These are phyloP conservation scores for Poecile montanus DNA, from an alignment of 2,797 vertebrate species.

Conservation along the genomic window DNA sequence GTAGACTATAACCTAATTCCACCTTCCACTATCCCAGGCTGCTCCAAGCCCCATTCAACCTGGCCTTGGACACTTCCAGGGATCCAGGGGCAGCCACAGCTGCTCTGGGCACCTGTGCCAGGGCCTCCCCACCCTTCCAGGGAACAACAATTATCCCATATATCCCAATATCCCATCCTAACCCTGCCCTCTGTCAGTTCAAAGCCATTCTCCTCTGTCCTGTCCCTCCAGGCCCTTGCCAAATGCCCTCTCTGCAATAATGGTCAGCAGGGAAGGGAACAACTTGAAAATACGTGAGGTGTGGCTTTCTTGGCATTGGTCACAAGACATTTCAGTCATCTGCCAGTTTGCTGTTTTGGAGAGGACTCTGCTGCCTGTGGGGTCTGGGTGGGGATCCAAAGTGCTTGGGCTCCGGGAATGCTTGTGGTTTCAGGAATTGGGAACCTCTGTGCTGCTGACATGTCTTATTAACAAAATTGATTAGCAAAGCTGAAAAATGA, in stretches of 20 bases:
- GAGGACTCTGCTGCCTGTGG: background rate
- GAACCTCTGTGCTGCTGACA: background rate
- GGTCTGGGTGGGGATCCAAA: background rate
- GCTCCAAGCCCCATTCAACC: rapidly evolving
- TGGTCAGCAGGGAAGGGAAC: background rate
- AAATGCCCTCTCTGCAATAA: background rate
- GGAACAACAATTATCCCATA: background rate
- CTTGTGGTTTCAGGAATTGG: background rate
- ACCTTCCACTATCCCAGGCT: rapidly evolving
- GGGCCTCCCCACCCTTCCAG: rapidly evolving
- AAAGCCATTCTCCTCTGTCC: background rate
- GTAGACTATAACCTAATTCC: background rate
- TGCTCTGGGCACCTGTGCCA: background rate
- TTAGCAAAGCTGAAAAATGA: background rate
- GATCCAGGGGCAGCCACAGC: background rate
- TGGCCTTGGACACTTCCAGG: background rate
- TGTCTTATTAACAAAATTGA: background rate
- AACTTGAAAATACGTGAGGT: background rate
- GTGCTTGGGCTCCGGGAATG: background rate
- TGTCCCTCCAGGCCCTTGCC: background rate
- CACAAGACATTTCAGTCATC: background rate
- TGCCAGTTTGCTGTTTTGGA: background rate
- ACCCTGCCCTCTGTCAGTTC: rapidly evolving
- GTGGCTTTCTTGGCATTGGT: background rate
- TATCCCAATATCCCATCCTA: background rate